These are phyloP conservation scores for Coturnix japonica DNA, from an alignment of 2,113 vertebrate genomes.

Conservation along the genomic window DNA sequence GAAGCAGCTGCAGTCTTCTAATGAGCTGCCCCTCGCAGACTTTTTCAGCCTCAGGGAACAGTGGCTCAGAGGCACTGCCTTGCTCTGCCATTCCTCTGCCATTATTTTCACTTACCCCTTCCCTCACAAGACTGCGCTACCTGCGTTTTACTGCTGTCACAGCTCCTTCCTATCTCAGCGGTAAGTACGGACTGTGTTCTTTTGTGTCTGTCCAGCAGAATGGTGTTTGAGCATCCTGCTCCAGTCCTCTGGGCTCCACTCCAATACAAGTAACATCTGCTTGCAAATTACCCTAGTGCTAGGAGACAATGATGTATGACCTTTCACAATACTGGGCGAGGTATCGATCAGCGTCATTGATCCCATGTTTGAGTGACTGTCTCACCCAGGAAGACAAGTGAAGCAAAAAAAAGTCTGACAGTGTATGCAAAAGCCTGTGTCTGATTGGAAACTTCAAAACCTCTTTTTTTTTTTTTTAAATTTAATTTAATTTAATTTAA, in stretches of 20 bases:
- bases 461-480: not conserved
- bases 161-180: not conserved
- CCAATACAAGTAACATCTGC: not conserved
- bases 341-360: slow-evolving; percentile 54
- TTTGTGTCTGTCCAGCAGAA: not conserved
- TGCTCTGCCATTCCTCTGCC: not conserved
- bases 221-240: not conserved
- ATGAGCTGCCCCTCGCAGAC: not conserved
- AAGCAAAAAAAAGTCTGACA: slow-evolving; percentile 32
- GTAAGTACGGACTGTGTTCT: not conserved
- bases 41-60: not conserved
- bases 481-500: not conserved
- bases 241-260: not conserved
- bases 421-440: not conserved
- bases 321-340: slow-evolving; percentile 15
- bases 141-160: not conserved
- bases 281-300: not conserved
- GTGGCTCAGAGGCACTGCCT: fast-evolving
- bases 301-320: slow-evolving; percentile 21
- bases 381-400: slow-evolving; percentile 17
- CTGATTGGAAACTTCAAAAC: not conserved
- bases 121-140: not conserved
- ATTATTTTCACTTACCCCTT: not conserved
- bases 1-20: not conserved
- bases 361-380: slow-evolving; percentile 49